Evolutionary conservation across 2,113 vertebrate genomes (phyloP).

Genomic region (Ammospiza nelsoni): DNA sequence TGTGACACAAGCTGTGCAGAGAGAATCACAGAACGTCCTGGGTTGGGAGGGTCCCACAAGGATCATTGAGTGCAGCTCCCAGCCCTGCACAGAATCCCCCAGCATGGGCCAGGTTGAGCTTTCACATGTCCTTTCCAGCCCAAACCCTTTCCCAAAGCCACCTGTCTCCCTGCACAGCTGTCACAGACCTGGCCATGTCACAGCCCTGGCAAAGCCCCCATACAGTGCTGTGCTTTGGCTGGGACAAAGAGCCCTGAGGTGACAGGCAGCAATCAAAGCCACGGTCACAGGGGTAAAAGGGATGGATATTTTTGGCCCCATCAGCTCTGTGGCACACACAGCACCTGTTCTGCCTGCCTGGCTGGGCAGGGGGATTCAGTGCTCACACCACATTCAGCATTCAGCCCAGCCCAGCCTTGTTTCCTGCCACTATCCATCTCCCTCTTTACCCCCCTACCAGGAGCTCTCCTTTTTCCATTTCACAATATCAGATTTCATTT

Average conservation of each 20-base stretch:
- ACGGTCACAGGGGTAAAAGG: background rate
- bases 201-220: background rate
- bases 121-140: background rate
- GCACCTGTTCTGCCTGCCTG: background rate
- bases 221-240: background rate
- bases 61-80: fast-evolving
- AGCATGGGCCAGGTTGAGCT: background rate
- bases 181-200: background rate
- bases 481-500: background rate
- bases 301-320: background rate
- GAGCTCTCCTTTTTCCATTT: background rate
- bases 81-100: background rate
- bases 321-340: background rate
- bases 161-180: background rate
- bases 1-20: too few relatives aligned
- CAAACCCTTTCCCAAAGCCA: fast-evolving
- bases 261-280: background rate
- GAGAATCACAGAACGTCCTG: background rate
- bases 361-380: background rate
- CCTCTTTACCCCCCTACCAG: background rate
- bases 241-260: background rate
- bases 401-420: background rate
- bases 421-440: fast-evolving
- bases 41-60: fast-evolving
- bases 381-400: background rate